A percentile compares a stretch with the other conserved stretches of the same genome.
Evolutionary conservation across 2,888 invertebrate species (phyloP).

Genomic region (Nowickia ferox): DNA sequence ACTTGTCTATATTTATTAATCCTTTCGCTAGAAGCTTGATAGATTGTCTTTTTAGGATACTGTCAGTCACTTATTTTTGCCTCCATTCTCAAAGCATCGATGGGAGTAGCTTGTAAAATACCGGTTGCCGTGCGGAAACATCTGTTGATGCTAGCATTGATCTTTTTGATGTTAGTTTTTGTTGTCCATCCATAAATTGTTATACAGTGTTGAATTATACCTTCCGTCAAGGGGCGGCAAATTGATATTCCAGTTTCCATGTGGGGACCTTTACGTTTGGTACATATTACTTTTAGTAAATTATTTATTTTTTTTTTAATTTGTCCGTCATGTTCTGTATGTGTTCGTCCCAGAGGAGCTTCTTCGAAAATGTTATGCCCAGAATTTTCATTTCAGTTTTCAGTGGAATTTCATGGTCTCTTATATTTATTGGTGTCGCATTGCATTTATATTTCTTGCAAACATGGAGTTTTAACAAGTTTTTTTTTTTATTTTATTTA

Average conservation of each 20-base stretch:
- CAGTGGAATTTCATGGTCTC: not conserved
- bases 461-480: too few relatives aligned
- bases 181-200: conserved; percentile 42
- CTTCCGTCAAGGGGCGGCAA: not conserved
- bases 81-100: conserved; percentile 12
- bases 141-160: conserved; percentile 16
- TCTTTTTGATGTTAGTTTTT: conserved; percentile 22
- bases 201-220: conserved; percentile 21
- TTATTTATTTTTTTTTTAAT: conserved; percentile 25
- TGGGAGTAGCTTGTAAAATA: conserved; percentile 22
- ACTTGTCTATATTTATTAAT: not conserved
- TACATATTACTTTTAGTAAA: conserved; percentile 20
- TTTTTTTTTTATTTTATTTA: too few relatives aligned
- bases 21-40: not conserved
- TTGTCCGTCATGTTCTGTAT: conserved; percentile 1
- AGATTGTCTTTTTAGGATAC: conserved; percentile 10
- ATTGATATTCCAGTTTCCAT: conserved; percentile 27
- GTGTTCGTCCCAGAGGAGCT: conserved; percentile 53
- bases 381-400: conserved; percentile 31
- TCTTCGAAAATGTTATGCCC: conserved; percentile 46
- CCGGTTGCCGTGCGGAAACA: conserved; percentile 35
- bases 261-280: conserved; percentile 27
- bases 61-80: conserved; percentile 36
- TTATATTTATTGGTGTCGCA: not conserved
- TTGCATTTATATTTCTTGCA: conserved; percentile 38